Base-by-base conservation (phyloP, 2,888 invertebrate species). In the Xestia c-nigrum region DNA sequence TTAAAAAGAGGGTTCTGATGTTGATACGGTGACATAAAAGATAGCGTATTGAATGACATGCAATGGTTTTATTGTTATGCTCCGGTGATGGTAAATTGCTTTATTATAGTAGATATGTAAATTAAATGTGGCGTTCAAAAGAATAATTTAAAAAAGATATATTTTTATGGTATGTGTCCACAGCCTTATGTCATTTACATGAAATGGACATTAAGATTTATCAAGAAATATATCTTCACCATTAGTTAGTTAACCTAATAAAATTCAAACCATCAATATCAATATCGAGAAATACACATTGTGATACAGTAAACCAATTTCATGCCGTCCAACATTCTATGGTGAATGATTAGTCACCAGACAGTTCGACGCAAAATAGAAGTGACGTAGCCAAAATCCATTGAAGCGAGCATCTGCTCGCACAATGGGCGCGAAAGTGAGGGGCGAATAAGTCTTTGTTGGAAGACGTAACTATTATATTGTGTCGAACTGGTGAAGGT, bases 221-320 rank as follows among this genome's bases (percentile, higher is more conserved):
- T 61, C 6, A 24, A 52, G 12, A 24, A 43, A 59, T 47, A 72
- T 55, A 43, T 52, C 47, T 63, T 50, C 43, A 68, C 63, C 57
- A 50, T 21, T 57, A 46, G 6, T 6, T 55, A 43, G 16, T 59
- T 31, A 71, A 67, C 59, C 38, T 21, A 71, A 68, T 61, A 78
- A 59, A 71, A 71, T 19, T 38, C 47, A 10, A 43, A 21, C 46
- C 80, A 81, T 81, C 47, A 77, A 84, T 82, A 84, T 84, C 78
- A 83, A 85, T 82, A 81, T 83, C 67, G 65, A 71, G 61, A 79
- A 73, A 72, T 66, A 64, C 46, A 65, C 73, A 80, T 83, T 84
- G 71, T 81, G 61, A 66, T 78, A 66, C 19, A 72, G 59, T 72
- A 72, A 86, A 81, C 74, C 86, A 80, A 87, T 88, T 88, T 88